Percentiles rank a stretch among this genome's conserved stretches.
These are phyloP conservation scores for Amphipyra tragopoginis DNA, from an alignment of 2,888 invertebrate genomes.

Conservation along the genomic window DNA sequence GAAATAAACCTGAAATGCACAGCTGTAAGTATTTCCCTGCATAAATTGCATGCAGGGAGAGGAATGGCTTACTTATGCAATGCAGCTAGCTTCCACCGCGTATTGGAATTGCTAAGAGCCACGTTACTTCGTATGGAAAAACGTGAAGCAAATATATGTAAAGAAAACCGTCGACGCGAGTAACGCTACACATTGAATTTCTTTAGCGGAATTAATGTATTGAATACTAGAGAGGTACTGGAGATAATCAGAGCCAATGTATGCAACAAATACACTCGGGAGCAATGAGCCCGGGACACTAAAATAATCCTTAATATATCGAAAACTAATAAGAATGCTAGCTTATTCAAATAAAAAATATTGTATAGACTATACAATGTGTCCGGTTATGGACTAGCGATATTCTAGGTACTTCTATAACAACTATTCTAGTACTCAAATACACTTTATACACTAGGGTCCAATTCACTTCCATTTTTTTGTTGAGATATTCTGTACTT, in stretches of 20 bases:
- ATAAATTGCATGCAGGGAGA: constrained; percentile 7
- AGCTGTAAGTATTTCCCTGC: constrained; percentile 28
- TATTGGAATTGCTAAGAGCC: constrained; percentile 41
- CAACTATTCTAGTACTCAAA: no score
- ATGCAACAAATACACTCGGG: not conserved
- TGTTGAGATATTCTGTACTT: no score
- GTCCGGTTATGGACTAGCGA: no score
- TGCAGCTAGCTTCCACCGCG: constrained; percentile 12
- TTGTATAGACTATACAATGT: no score
- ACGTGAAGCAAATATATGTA: constrained; percentile 30
- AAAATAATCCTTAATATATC: no score
- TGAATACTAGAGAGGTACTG: not conserved
- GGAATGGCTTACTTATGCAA: constrained; percentile 21
- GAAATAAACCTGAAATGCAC: not conserved
- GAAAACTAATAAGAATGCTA: no score
- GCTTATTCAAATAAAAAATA: no score
- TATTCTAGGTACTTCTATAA: no score
- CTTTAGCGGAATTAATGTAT: constrained; percentile 1
- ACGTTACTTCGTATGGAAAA: constrained; percentile 38
- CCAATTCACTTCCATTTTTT: no score
- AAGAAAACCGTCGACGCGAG: constrained; percentile 13
- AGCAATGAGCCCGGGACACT: no score
- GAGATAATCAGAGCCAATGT: not conserved
- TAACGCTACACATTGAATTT: not conserved
- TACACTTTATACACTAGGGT: no score